Evolutionary conservation across 1,140 invertebrate species (phyloP), one percentile per base, ranked within the genome.

Genomic region (Achatina immaculata): DNA sequence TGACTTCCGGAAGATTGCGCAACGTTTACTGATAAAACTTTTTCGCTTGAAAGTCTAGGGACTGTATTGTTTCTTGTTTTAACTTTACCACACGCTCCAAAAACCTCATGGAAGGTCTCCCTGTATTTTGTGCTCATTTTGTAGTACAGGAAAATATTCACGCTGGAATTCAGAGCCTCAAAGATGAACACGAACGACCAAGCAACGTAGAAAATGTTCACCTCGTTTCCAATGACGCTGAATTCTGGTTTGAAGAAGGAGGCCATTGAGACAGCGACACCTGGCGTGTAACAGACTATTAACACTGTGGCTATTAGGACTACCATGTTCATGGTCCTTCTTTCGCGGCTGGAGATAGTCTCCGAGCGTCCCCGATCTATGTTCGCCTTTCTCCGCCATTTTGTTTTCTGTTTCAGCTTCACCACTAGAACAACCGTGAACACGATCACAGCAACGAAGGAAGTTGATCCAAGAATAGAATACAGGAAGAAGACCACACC

Each of bases 91-190:
- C n/a, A n/a, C n/a, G n/a, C n/a, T 11, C 6, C 4, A 14, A 69
- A 40, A 0, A 69, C 1, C 42, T 69, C 36, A 43, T 69, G 68
- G 24, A 69, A 69, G 1, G 68, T 40, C 31, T 24, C 9, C 19
- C 31, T 69, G 42, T 69, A 69, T 16, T 69, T 69, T 42, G 68
- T 40, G 21, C 68, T 69, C 68, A 69, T 69, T 43, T 3, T n/a
- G n/a, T 69, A 69, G n/a, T 69, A 69, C 24, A 69, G 24, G 24
- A 69, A 40, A 19, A 69, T 43, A 28, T 69, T 69, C 36, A 69
- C 42, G 42, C 68, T 69, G 6, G 68, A 40, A 19, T 69, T 69
- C 9, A 69, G 38, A n/a, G 68, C 36, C 4, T 69, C 36, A 6
- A 40, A 42, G 0, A 69, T 21, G 9, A 69, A 28, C 0, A 34